These are phyloP conservation scores for Lepilemur septentrionalis DNA, from an alignment of 2,797 vertebrate species.

Conservation along the genomic window DNA sequence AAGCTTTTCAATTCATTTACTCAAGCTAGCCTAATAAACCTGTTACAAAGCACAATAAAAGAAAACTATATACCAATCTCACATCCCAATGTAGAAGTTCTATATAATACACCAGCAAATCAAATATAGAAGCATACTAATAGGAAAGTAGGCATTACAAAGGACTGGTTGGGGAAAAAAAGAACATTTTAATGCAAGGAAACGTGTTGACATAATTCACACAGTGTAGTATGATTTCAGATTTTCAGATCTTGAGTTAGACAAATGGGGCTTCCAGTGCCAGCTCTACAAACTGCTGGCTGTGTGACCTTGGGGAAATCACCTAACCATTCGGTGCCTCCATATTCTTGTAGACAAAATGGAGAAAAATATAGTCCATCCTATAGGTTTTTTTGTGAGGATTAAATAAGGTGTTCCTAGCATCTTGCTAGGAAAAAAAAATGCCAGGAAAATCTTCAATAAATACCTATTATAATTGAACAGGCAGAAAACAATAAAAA, in stretches of 20 bases:
- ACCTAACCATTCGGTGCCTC: neutral
- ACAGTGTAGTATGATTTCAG: neutral
- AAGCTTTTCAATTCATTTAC: neutral
- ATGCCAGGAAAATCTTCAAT: neutral
- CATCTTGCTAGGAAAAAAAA: neutral
- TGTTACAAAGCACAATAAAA: neutral
- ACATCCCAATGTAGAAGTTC: neutral
- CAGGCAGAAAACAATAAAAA: neutral
- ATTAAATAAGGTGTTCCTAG: neutral
- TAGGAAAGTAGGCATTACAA: neutral
- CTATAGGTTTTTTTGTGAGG: neutral
- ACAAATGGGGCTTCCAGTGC: neutral
- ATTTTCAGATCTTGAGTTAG: neutral
- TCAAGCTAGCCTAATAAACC: constrained; percentile 1
- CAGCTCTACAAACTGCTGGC: neutral
- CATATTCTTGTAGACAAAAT: neutral
- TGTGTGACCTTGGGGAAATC: neutral
- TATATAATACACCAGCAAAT: neutral
- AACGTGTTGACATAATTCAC: neutral
- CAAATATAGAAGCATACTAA: neutral
- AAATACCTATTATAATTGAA: neutral
- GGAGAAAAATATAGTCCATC: neutral
- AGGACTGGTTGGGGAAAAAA: neutral
- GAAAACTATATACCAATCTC: neutral
- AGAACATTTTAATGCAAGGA: neutral